These are phyloP conservation scores for Leucopternis melanops DNA, from an alignment of 2,113 vertebrate species.

Conservation along the genomic window DNA sequence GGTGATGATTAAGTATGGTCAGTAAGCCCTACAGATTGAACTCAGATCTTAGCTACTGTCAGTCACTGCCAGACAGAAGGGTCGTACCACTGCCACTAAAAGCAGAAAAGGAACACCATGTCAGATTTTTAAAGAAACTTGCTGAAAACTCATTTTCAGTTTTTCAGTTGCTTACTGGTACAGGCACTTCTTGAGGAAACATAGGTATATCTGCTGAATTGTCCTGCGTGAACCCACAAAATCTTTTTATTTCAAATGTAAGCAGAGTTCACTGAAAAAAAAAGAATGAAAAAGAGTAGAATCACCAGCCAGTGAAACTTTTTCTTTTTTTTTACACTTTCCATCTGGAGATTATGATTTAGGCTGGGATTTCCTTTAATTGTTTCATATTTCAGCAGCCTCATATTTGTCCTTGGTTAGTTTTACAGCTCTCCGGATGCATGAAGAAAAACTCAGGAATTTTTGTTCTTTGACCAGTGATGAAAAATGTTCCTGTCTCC, in stretches of 20 bases:
- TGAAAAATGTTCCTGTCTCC: not conserved
- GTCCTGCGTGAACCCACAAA: not conserved
- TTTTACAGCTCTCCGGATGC: constrained; percentile 65
- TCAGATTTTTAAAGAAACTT: not conserved
- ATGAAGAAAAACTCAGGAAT: constrained; percentile 12
- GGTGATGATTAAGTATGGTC: not conserved
- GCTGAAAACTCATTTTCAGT: not conserved
- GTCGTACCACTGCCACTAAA: not conserved
- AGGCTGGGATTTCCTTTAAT: constrained; percentile 82
- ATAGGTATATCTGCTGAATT: not conserved
- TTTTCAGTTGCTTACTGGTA: not conserved
- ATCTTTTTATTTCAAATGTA: not conserved
- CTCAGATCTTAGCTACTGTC: not conserved
- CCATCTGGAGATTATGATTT: constrained; percentile 52
- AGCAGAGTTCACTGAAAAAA: not conserved
- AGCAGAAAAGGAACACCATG: not conserved
- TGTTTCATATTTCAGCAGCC: constrained; percentile 71
- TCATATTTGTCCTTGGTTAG: constrained; percentile 47
- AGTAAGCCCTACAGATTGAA: not conserved
- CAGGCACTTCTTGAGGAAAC: not conserved
- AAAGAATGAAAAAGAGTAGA: not conserved
- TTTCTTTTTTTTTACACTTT: not conserved
- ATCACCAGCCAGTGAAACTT: not conserved
- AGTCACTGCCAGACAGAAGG: not conserved
- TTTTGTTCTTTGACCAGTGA: not conserved